phyloP scores from a whole-genome alignment of 1,140 invertebrate species.

The Tyrophagus putrescentiae region DNA sequence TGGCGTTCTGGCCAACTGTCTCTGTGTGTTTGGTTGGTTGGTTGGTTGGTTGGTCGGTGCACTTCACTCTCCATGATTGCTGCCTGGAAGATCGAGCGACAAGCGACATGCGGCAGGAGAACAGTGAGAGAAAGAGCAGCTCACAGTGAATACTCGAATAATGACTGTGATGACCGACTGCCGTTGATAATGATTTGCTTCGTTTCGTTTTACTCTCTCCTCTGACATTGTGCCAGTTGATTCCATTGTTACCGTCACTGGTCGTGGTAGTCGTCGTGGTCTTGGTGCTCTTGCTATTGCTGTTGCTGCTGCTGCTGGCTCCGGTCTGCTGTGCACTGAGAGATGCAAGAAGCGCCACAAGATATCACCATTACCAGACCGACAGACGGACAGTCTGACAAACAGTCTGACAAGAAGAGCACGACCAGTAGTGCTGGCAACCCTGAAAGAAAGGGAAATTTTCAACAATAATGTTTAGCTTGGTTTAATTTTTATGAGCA shows the following conservation, averaged over 20 bases:
- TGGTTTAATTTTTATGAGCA: too few species aligned
- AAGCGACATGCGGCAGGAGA: neutral
- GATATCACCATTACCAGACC: too few species aligned
- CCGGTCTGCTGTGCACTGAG: neutral
- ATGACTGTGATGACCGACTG: constrained; percentile 14
- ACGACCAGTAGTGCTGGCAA: too few species aligned
- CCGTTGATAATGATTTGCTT: constrained; percentile 14
- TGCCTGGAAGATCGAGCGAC: neutral
- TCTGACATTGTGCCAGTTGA: neutral
- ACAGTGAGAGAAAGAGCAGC: neutral
- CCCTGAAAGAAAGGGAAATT: too few species aligned
- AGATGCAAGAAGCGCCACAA: neutral
- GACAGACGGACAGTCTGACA: too few species aligned
- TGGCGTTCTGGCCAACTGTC: neutral
- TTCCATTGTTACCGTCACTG: constrained; percentile 12
- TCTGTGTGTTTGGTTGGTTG: neutral
- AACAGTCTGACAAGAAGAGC: constrained; percentile 15
- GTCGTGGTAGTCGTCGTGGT: neutral
- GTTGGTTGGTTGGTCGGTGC: too few species aligned
- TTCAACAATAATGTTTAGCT: too few species aligned
- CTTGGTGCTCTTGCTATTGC: neutral
- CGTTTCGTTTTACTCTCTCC: constrained; percentile 15
- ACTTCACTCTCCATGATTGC: constrained; percentile 13
- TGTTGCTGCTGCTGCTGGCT: neutral
- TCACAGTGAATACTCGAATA: constrained; percentile 1